These are phyloP conservation scores for Thera obeliscata DNA, from an alignment of 2,888 invertebrate genomes.

Conservation along the genomic window DNA sequence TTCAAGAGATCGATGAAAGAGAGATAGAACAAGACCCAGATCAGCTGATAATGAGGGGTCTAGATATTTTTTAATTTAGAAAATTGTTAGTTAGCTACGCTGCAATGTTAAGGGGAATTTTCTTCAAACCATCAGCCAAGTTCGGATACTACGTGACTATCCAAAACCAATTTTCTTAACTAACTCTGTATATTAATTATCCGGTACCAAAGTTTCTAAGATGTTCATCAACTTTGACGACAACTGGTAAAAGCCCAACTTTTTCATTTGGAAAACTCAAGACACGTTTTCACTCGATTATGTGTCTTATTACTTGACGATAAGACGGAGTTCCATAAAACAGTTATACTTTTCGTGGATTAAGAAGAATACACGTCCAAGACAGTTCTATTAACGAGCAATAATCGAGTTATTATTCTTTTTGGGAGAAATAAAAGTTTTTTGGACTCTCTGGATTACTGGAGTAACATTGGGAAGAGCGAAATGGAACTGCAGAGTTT, in stretches of 20 bases:
- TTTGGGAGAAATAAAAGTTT: not conserved
- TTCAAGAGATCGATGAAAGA: too few species aligned
- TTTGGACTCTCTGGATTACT: too few species aligned
- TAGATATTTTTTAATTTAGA: too few species aligned
- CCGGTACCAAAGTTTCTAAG: slow-evolving; percentile 28
- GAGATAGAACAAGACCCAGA: too few species aligned
- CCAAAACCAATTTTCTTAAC: not conserved
- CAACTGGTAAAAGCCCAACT: slow-evolving; percentile 28
- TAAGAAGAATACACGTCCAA: slow-evolving; percentile 27
- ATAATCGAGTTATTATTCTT: not conserved
- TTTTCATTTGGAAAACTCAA: slow-evolving; percentile 20
- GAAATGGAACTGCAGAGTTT: too few species aligned
- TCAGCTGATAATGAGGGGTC: too few species aligned
- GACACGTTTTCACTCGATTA: not conserved
- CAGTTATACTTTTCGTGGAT: slow-evolving; percentile 7
- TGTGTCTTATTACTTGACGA: slow-evolving; percentile 10
- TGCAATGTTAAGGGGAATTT: too few species aligned
- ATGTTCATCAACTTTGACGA: slow-evolving; percentile 27
- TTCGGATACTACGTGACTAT: not conserved
- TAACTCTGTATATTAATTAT: slow-evolving; percentile 26
- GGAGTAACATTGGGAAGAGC: too few species aligned
- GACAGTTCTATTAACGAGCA: slow-evolving; percentile 14
- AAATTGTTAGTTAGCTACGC: too few species aligned
- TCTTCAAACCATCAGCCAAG: not conserved
- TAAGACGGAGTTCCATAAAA: slow-evolving; percentile 7